These are phyloP conservation scores for Diadumene lineata DNA, from an alignment of 92 coral and sea anemone genomes.

Conservation along the genomic window DNA sequence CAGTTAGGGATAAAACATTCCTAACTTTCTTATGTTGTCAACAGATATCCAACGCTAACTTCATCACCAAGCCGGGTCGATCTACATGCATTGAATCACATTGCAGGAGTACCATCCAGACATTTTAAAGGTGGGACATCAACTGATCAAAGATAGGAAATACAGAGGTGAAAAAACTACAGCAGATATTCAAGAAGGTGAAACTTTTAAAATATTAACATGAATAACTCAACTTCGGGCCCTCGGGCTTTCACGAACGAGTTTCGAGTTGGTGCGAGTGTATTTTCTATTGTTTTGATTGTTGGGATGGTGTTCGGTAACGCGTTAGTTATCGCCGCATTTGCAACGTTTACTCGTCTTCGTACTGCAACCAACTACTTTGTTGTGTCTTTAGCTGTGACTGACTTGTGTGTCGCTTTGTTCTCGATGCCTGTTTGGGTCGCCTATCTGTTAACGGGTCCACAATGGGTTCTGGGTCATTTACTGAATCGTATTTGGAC, in stretches of 20 bases:
- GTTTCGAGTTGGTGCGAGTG: conserved; percentile 51
- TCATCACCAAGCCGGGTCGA: too few relatives aligned
- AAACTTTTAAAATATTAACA: not conserved
- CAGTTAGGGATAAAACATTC: too few relatives aligned
- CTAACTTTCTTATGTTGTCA: too few relatives aligned
- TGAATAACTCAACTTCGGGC: conserved; percentile 29
- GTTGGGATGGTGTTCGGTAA: conserved; percentile 68
- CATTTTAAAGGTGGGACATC: too few relatives aligned
- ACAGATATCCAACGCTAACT: too few relatives aligned
- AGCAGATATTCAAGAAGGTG: not conserved
- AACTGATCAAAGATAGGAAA: too few relatives aligned
- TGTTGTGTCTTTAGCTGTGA: conserved; percentile 76
- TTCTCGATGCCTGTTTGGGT: conserved; percentile 79
- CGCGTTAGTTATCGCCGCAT: conserved; percentile 62
- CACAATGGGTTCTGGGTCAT: conserved; percentile 55
- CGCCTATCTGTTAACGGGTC: conserved; percentile 74
- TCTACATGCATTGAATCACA: too few relatives aligned
- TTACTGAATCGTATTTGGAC: conserved; percentile 64
- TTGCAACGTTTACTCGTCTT: conserved; percentile 44
- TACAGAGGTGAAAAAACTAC: too few relatives aligned
- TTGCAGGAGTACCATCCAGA: too few relatives aligned
- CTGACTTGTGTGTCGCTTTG: conserved; percentile 76
- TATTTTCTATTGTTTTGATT: conserved; percentile 53
- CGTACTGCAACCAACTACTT: conserved; percentile 68
- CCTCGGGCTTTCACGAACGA: conserved; percentile 25